Conservation (phyloP, 2,797 vertebrate species). For the Sparus aurata region DNA sequence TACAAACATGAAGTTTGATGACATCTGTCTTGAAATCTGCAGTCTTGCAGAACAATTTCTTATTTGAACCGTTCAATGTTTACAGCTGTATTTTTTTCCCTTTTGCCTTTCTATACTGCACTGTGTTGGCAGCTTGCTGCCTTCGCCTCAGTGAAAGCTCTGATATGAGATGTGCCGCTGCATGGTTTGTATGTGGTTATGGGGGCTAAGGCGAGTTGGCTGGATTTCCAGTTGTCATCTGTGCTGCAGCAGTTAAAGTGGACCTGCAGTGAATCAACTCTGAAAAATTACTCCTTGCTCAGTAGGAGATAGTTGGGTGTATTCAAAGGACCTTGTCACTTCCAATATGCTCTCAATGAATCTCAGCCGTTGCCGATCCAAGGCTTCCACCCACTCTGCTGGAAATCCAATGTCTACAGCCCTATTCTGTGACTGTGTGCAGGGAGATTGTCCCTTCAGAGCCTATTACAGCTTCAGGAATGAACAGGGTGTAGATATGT, state of each 20-base stretch:
- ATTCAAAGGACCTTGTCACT: constrained; percentile 86
- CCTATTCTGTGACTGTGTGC: constrained; percentile 52
- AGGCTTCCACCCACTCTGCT: constrained; percentile 56
- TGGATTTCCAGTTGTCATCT: constrained; percentile 64
- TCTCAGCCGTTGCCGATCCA: constrained; percentile 72
- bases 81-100: constrained; percentile 32
- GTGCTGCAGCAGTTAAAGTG: constrained; percentile 72
- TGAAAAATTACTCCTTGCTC: constrained; percentile 82
- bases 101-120: constrained; percentile 23
- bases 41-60: constrained; percentile 42
- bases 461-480: constrained; percentile 71
- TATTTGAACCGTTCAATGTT: constrained; percentile 31
- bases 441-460: constrained; percentile 82
- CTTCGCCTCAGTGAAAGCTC: constrained; percentile 24
- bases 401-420: constrained; percentile 71
- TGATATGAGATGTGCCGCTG: constrained; percentile 38
- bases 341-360: constrained; percentile 83
- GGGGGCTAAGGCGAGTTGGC: constrained; percentile 52
- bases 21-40: constrained; percentile 60
- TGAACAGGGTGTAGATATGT: constrained; percentile 67
- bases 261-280: constrained; percentile 78
- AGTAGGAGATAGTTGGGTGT: constrained; percentile 78
- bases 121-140: constrained; percentile 30
- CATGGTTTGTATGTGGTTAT: constrained; percentile 46
- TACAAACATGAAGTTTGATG: constrained; percentile 55